Evolutionary conservation across 2,888 invertebrate species (phyloP).

Genomic region (Nomada ferruginata): DNA sequence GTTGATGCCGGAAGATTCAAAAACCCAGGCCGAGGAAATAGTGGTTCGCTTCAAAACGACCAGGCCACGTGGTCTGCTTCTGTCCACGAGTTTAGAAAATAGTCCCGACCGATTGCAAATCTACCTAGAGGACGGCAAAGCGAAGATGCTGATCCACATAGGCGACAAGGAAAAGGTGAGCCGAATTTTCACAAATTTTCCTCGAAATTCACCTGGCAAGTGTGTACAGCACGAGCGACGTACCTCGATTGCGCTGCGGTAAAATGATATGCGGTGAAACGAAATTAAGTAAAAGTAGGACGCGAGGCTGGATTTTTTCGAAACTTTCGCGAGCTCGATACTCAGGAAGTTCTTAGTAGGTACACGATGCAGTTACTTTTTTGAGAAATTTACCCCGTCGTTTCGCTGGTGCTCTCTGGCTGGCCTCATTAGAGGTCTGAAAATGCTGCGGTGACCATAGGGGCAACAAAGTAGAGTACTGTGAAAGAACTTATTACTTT

Average conservation of each 20-base stretch:
- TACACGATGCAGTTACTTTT: neutral
- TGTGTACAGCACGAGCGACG: neutral
- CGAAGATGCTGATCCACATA: constrained; percentile 92
- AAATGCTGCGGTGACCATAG: neutral
- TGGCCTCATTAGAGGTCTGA: constrained; percentile 20
- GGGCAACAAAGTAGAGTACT: constrained; percentile 12
- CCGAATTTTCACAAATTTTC: neutral
- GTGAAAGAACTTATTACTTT: constrained; percentile 25
- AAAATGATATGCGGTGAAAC: neutral
- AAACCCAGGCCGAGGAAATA: constrained; percentile 95
- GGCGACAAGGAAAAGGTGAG: constrained; percentile 93
- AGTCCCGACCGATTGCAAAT: constrained; percentile 94
- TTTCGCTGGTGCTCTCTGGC: neutral
- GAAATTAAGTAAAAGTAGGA: too few species aligned
- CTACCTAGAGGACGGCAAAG: constrained; percentile 92
- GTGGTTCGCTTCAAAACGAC: constrained; percentile 94
- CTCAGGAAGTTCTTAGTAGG: neutral
- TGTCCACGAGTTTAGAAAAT: constrained; percentile 92
- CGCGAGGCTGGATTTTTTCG: neutral
- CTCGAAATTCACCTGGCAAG: neutral
- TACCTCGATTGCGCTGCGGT: too few species aligned
- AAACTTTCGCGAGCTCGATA: neutral
- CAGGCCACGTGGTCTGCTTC: constrained; percentile 90
- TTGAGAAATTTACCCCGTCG: neutral
- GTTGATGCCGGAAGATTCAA: constrained; percentile 89